Evolutionary conservation across 2,113 vertebrate species (phyloP).

Genomic region (Tapirus terrestris): DNA sequence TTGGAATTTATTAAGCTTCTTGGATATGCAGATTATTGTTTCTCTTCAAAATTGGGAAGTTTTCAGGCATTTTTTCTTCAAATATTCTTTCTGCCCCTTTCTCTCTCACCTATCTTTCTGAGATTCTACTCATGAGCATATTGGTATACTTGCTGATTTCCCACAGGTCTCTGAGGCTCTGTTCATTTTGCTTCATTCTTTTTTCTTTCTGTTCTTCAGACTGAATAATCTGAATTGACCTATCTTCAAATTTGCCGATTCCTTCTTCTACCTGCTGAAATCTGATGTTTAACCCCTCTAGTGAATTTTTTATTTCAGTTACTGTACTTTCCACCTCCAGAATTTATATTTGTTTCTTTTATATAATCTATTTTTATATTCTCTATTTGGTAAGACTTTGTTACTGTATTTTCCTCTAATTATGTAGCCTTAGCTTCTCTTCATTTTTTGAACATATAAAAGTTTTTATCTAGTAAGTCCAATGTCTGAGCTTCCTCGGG

Average conservation of each 20-base stretch:
- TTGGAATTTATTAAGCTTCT: background rate
- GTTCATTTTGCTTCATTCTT: conserved; percentile 13
- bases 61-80: conserved; percentile 18
- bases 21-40: background rate
- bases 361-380: background rate
- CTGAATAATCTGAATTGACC: background rate
- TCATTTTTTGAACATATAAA: conserved; percentile 15
- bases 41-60: background rate
- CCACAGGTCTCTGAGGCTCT: background rate
- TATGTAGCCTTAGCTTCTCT: background rate
- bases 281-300: background rate
- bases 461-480: conserved; percentile 21
- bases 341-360: conserved; percentile 27
- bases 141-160: background rate
- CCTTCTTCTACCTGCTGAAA: background rate
- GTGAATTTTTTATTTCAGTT: background rate
- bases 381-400: background rate
- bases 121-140: background rate
- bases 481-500: background rate
- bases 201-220: conserved; percentile 20
- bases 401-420: background rate
- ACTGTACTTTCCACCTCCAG: background rate
- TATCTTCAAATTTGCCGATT: background rate
- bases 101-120: background rate
- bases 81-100: background rate